A percentile compares a stretch with the other conserved stretches of the same genome.
These are phyloP conservation scores for Arctia plantaginis DNA, from an alignment of 2,888 invertebrate genomes.

Conservation along the genomic window DNA sequence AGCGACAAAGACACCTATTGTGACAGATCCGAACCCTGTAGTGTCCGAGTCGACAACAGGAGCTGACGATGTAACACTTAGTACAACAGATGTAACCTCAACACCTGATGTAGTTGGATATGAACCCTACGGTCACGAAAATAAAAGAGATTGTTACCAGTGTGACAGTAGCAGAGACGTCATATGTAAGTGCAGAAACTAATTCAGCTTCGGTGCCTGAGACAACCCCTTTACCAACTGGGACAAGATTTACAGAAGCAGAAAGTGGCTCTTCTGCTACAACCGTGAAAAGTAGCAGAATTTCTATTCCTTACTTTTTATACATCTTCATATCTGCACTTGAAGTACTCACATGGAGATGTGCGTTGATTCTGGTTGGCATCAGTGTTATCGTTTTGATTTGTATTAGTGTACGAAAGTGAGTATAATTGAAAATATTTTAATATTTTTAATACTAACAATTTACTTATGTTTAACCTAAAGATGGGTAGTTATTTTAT, in stretches of 20 bases:
- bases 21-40: too few species aligned
- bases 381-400: neutral
- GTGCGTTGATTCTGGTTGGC: neutral
- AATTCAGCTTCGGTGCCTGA: neutral
- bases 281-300: neutral
- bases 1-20: too few species aligned
- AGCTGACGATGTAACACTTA: neutral
- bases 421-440: neutral
- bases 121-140: neutral
- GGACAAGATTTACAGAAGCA: neutral
- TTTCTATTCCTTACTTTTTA: neutral
- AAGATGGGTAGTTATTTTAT: too few species aligned
- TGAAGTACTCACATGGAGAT: neutral
- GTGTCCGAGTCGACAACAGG: neutral
- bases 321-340: neutral
- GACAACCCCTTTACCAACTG: neutral
- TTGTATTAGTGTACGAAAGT: neutral
- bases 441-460: too few species aligned
- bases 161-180: neutral
- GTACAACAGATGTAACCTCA: neutral
- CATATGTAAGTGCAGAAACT: neutral
- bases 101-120: neutral
- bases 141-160: neutral
- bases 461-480: too few species aligned
- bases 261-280: neutral